Percentiles rank a stretch among this genome's conserved stretches.
phyloP scores from a whole-genome alignment of 2,888 invertebrate species.

The Resseliella maxima region DNA sequence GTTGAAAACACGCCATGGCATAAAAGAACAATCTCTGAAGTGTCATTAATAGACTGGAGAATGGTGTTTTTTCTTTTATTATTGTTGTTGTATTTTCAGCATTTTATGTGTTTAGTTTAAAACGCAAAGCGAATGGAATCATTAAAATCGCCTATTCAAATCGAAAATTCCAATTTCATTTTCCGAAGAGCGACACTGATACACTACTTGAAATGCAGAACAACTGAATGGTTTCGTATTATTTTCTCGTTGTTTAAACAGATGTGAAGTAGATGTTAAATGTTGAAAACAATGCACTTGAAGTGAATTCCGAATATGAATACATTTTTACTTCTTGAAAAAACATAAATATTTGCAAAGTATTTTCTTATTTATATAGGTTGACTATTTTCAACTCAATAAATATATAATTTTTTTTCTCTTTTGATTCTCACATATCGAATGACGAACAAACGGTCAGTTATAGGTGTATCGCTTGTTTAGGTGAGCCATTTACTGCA shows the following conservation, averaged over 20 bases:
- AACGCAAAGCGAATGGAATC: constrained; percentile 12
- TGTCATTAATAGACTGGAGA: constrained; percentile 39
- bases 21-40: constrained; percentile 5
- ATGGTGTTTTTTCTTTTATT: neutral
- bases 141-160: constrained; percentile 23
- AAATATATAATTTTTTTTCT: neutral
- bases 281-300: constrained; percentile 49
- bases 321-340: constrained; percentile 54
- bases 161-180: neutral
- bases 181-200: constrained; percentile 32
- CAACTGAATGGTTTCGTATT: neutral
- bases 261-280: neutral
- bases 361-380: constrained; percentile 5
- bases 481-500: neutral
- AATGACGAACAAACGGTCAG: neutral
- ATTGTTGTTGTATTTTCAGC: neutral
- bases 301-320: constrained; percentile 33
- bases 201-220: neutral
- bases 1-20: neutral
- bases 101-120: neutral
- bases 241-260: constrained; percentile 7
- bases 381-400: neutral
- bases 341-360: constrained; percentile 37
- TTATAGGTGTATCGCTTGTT: neutral
- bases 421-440: neutral